These are phyloP conservation scores for Phrynocephalus guinanensis DNA, from an alignment of 2,797 vertebrate species.

Conservation along the genomic window DNA sequence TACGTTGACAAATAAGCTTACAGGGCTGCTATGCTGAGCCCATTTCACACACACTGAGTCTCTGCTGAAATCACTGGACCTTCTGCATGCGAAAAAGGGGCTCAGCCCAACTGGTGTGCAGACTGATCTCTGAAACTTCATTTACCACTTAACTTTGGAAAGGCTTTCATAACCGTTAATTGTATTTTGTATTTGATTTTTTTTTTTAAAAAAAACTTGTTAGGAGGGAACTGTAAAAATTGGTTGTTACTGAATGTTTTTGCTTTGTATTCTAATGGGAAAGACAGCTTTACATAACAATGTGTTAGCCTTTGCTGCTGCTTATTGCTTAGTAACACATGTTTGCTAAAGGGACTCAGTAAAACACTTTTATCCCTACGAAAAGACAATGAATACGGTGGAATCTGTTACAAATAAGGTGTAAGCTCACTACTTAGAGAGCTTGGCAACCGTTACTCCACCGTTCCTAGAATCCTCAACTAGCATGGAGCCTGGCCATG, in stretches of 20 bases:
- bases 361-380: slow-evolving; percentile 10
- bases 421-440: slow-evolving; percentile 11
- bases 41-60: background rate
- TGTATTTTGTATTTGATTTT: slow-evolving; percentile 19
- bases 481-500: background rate
- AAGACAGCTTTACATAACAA: slow-evolving; percentile 45
- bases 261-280: slow-evolving; percentile 45
- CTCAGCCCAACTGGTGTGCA: slow-evolving; percentile 4
- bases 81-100: background rate
- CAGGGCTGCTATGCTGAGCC: background rate
- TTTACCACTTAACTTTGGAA: background rate
- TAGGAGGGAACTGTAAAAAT: background rate
- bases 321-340: slow-evolving; percentile 38
- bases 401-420: slow-evolving; percentile 34
- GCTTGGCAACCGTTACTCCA: background rate
- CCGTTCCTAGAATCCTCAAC: background rate
- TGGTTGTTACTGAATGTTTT: slow-evolving; percentile 43
- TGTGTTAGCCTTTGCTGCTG: slow-evolving; percentile 47
- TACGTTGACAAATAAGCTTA: background rate
- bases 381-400: slow-evolving; percentile 21
- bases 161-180: slow-evolving; percentile 21
- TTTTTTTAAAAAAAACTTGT: background rate
- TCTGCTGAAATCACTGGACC: background rate
- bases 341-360: background rate
- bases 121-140: background rate